These are phyloP conservation scores for Pygathrix nemaeus DNA, from an alignment of 2,113 vertebrate species.

Conservation along the genomic window DNA sequence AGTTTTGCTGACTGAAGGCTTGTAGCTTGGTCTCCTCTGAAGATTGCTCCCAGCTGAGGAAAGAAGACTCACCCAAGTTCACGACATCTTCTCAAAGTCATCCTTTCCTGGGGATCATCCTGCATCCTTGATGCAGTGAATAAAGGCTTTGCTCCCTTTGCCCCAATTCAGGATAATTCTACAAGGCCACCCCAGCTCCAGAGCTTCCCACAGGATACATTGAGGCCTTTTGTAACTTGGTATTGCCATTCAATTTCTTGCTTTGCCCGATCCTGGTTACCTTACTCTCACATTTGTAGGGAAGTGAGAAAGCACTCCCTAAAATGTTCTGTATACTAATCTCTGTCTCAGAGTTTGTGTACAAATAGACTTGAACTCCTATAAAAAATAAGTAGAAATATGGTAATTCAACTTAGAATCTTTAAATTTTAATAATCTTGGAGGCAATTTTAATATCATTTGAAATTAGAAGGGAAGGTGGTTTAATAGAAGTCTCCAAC, in stretches of 20 bases:
- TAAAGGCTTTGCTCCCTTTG: background rate
- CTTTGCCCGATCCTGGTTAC: background rate
- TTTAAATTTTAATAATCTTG: background rate
- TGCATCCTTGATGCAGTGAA: background rate
- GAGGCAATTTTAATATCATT: background rate
- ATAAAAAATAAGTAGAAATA: constrained; percentile 1
- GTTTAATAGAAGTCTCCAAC: too few species aligned
- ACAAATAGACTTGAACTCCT: background rate
- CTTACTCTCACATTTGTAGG: background rate
- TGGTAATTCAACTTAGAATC: background rate
- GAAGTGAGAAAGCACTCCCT: background rate
- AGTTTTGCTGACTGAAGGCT: background rate
- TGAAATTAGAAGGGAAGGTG: too few species aligned
- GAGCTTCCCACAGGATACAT: background rate
- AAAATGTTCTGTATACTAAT: background rate
- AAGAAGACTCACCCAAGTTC: background rate
- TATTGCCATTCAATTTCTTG: background rate
- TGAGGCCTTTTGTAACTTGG: background rate
- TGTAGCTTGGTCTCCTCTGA: background rate
- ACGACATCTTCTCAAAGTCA: background rate
- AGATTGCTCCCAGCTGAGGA: background rate
- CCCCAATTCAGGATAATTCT: background rate
- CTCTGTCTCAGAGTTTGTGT: background rate
- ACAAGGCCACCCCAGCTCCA: background rate
- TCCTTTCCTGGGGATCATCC: background rate